These are phyloP conservation scores for Pherbina coryleti DNA, from an alignment of 2,888 invertebrate genomes.

Conservation along the genomic window DNA sequence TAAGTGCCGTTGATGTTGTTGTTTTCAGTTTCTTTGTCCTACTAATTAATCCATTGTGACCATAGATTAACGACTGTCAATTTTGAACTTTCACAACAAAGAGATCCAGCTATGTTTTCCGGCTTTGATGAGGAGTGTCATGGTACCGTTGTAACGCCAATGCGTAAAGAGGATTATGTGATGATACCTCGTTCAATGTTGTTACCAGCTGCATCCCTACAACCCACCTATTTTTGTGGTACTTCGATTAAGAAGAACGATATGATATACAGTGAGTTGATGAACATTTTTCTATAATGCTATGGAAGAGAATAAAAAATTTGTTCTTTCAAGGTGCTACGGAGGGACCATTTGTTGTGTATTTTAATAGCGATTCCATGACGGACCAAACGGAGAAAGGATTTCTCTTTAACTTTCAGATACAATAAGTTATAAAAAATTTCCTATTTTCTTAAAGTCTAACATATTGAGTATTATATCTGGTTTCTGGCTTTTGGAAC, in stretches of 20 bases:
- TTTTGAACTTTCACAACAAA: conserved; percentile 57
- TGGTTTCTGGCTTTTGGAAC: no score
- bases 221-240: conserved; percentile 67
- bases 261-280: conserved; percentile 4
- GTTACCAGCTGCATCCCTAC: conserved; percentile 69
- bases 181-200: conserved; percentile 72
- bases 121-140: conserved; percentile 72
- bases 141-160: conserved; percentile 71
- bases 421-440: conserved; percentile 33
- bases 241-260: conserved; percentile 42
- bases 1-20: conserved; percentile 45
- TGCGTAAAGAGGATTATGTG: conserved; percentile 71
- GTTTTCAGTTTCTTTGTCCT: neutral
- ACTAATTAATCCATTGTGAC: neutral
- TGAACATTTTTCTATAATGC: neutral
- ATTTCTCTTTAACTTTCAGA: conserved; percentile 60
- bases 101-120: conserved; percentile 33
- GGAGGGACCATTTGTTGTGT: conserved; percentile 74
- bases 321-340: conserved; percentile 70
- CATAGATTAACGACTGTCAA: conserved; percentile 56
- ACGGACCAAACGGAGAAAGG: conserved; percentile 60
- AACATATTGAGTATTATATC: no score
- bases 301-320: conserved; percentile 12
- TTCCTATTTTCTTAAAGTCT: no score
- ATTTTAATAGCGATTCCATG: conserved; percentile 73